These are phyloP conservation scores for Platygyra sinensis DNA, from an alignment of 64 coral and sea anemone genomes.

Conservation along the genomic window DNA sequence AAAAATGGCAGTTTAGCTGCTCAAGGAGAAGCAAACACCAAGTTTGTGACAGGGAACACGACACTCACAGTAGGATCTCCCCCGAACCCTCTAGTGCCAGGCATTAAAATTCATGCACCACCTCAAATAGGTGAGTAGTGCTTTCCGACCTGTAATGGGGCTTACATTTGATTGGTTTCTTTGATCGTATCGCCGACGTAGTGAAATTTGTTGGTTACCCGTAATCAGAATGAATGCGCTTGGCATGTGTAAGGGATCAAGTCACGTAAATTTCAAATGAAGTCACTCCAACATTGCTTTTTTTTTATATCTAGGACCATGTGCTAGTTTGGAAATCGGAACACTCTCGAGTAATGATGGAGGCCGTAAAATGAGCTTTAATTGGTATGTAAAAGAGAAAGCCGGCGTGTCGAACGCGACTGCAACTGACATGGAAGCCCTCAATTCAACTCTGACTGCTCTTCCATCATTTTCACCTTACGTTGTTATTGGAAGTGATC, in stretches of 20 bases:
- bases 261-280: background rate
- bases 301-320: slow-evolving; percentile 32
- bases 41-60: background rate
- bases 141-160: background rate
- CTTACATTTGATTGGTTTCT: background rate
- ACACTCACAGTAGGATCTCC: slow-evolving; percentile 35
- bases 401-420: background rate
- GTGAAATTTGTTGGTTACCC: too few species aligned
- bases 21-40: slow-evolving; percentile 26
- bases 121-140: slow-evolving; percentile 30
- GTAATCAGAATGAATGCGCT: too few species aligned
- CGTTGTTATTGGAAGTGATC: background rate
- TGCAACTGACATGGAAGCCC: slow-evolving; percentile 7
- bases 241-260: too few species aligned
- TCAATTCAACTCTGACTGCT: background rate
- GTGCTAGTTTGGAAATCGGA: slow-evolving; percentile 16
- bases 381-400: slow-evolving; percentile 50
- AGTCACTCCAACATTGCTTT: background rate
- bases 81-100: background rate
- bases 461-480: background rate
- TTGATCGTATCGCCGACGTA: too few species aligned
- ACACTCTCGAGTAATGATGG: slow-evolving; percentile 15
- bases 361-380: slow-evolving; percentile 31
- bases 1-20: slow-evolving; percentile 34
- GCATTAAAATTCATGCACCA: slow-evolving; percentile 6